phyloP scores from a whole-genome alignment of 1,140 invertebrate genomes.

The Zophobas atratus region DNA sequence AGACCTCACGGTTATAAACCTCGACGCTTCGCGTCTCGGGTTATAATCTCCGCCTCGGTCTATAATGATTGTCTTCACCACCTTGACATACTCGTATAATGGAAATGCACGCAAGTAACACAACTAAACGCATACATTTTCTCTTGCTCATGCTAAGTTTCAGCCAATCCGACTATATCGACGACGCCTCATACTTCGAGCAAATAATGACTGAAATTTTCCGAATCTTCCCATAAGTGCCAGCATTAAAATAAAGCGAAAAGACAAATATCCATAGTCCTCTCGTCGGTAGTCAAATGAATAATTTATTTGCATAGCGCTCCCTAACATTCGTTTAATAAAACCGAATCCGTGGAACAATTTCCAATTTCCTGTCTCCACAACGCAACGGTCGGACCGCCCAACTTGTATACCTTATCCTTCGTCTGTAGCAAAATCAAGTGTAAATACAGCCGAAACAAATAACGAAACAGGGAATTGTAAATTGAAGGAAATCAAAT shows the following conservation, averaged over 20 bases:
- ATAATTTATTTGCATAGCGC: slow-evolving; percentile 33
- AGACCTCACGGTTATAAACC: no score
- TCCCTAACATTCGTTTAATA: slow-evolving; percentile 23
- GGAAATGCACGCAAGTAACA: no score
- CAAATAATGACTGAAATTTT: no score
- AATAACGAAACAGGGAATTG: slow-evolving; percentile 45
- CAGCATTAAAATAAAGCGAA: neutral
- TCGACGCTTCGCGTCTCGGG: no score
- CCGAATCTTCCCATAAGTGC: neutral
- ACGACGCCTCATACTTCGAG: neutral
- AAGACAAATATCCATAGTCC: slow-evolving; percentile 24
- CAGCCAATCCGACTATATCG: no score
- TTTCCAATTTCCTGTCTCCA: slow-evolving; percentile 43
- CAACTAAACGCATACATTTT: no score
- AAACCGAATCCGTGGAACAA: slow-evolving; percentile 30
- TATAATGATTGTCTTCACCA: no score
- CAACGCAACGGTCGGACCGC: neutral
- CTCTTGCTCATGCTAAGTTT: no score
- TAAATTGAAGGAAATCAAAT: slow-evolving; percentile 52
- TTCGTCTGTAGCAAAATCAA: slow-evolving; percentile 28
- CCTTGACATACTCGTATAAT: no score
- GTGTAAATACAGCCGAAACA: slow-evolving; percentile 44
- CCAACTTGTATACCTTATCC: slow-evolving; percentile 5
- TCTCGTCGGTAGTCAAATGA: slow-evolving; percentile 14
- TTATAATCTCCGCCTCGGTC: no score